phyloP scores from a whole-genome alignment of 2,797 vertebrate species.

The Yasuhikotakia modesta region DNA sequence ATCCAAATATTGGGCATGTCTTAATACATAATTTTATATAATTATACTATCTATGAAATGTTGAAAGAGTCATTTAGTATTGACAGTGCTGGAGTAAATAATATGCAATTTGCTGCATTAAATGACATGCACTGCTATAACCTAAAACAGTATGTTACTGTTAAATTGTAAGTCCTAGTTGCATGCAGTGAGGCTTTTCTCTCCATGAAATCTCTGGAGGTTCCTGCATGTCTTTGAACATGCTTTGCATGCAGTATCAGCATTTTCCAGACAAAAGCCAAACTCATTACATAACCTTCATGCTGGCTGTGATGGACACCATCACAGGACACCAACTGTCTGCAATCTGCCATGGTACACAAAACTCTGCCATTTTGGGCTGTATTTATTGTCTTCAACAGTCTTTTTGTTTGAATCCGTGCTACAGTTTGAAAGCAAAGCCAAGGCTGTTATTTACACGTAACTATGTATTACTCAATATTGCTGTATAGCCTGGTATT shows the following conservation, averaged over 20 bases:
- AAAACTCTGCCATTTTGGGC: slow-evolving; percentile 62
- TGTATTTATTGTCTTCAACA: slow-evolving; percentile 32
- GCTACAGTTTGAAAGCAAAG: not conserved
- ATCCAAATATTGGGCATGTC: not conserved
- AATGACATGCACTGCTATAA: not conserved
- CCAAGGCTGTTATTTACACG: not conserved
- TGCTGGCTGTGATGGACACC: slow-evolving; percentile 71
- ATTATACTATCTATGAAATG: no score
- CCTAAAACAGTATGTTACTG: not conserved
- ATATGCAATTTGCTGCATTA: not conserved
- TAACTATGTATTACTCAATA: not conserved
- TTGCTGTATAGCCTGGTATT: not conserved
- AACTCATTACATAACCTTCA: slow-evolving; percentile 63
- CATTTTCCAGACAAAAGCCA: slow-evolving; percentile 59
- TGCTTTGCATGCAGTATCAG: slow-evolving; percentile 56
- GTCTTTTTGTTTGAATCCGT: not conserved
- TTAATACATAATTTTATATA: not conserved
- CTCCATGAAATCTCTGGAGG: not conserved
- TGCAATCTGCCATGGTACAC: slow-evolving; percentile 71
- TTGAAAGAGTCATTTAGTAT: not conserved
- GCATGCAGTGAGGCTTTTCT: not conserved
- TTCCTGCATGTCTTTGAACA: not conserved
- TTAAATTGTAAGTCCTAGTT: not conserved
- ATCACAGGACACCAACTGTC: no score
- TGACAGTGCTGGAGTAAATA: not conserved